These are phyloP conservation scores for Philotrypesis tridentata DNA, from an alignment of 1,140 invertebrate species.

Conservation along the genomic window DNA sequence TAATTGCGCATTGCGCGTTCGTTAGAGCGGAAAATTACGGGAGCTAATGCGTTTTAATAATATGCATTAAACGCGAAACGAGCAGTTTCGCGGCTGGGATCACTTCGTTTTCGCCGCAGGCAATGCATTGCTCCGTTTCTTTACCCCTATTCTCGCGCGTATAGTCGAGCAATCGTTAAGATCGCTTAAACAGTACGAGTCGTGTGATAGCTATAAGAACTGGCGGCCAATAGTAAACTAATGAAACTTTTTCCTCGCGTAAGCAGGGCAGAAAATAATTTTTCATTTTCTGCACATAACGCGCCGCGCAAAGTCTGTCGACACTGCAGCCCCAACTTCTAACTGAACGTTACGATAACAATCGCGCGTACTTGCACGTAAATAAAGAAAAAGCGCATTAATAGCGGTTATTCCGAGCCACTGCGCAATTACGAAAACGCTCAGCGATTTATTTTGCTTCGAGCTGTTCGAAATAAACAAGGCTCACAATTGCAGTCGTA, in stretches of 20 bases:
- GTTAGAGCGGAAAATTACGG: constrained; percentile 1
- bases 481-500: too few species aligned
- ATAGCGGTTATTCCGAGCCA: constrained; percentile 13
- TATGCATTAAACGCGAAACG: neutral
- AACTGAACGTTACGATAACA: constrained; percentile 28
- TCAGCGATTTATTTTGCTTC: constrained; percentile 19
- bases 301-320: neutral
- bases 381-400: constrained; percentile 16
- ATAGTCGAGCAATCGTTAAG: too few species aligned
- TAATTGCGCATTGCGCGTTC: constrained; percentile 13
- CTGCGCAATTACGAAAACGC: constrained; percentile 17
- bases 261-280: neutral
- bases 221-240: neutral
- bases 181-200: too few species aligned
- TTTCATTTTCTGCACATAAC: neutral
- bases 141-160: neutral
- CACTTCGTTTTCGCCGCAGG: neutral
- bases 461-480: neutral
- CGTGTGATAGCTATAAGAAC: neutral
- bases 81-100: neutral
- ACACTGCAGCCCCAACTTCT: constrained; percentile 8
- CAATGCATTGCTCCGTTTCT: neutral
- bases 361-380: constrained; percentile 7
- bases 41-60: constrained; percentile 21
- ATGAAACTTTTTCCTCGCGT: too few species aligned